Base-by-base conservation (phyloP, 2,113 vertebrate species). In the Bothrops jararaca region DNA sequence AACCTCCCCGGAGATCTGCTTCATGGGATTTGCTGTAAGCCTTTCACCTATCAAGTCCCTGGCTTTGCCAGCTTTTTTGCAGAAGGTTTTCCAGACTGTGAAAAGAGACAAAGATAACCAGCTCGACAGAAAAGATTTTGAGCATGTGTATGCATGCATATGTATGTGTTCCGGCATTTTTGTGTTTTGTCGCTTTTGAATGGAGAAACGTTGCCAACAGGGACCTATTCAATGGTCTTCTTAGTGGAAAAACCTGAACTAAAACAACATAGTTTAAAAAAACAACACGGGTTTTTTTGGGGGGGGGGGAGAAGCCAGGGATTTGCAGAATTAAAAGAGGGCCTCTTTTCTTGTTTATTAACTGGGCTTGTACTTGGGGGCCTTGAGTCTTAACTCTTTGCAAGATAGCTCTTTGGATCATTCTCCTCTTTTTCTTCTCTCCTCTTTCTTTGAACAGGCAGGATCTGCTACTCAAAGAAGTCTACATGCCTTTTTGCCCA, bases 381-480 rank as follows among this genome's bases (percentile, higher is more conserved):
- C 42, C 18, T 93, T 86, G 57, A 18, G 15, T 60, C 0, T 29
- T 23, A 86, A 86, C 80, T 95, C 93, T 89, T 60, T 1, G 0
- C 22, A 90, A 87, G 90, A 13, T 88, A 39, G 85, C 26, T 69
- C 69, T 0, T 88, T 13, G 48, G 24, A 18, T 20, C 64, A 89
- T 92, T 92, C 93, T 93, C 92, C 57, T 57, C 90, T 57, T 0
- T 0, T 42, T 94, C 64, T 0, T 90, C 94, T 92, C 58, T 94
- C 39, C n/a, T 64, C 52, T 9, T 45, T 86, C 91, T 86, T 45
- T 87, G 39, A 96, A 92, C 94, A 95, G 93, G 94, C 85, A 93
- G 89, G 93, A 93, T 95, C 88, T 95, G 92, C 89, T 92, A 95
- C 91, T 88, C 89, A 52, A 56, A 89, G 94, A 93, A 26, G 29